These are phyloP conservation scores for Seriola aureovittata DNA, from an alignment of 2,113 vertebrate species.

Conservation along the genomic window DNA sequence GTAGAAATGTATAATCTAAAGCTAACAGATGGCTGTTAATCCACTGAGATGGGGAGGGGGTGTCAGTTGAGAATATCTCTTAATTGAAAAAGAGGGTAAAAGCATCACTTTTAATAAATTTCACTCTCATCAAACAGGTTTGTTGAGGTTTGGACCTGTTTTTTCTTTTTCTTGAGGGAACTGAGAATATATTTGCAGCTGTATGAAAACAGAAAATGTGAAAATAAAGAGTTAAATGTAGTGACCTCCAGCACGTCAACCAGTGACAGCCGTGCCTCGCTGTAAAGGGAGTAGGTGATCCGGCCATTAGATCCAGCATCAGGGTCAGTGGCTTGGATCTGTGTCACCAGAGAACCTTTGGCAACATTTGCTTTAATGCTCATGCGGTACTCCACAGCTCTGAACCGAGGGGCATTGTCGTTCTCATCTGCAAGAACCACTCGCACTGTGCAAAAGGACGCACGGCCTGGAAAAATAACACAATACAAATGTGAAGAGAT, in stretches of 20 bases:
- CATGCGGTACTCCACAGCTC: constrained; percentile 92
- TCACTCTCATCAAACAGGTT: constrained; percentile 23
- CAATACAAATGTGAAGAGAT: background rate
- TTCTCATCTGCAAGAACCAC: constrained; percentile 96
- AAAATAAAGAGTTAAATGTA: background rate
- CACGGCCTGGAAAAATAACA: constrained; percentile 80
- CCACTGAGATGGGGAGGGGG: background rate
- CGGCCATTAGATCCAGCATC: constrained; percentile 93
- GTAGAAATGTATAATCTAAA: constrained; percentile 36
- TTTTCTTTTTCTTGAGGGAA: background rate
- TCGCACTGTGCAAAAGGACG: constrained; percentile 92
- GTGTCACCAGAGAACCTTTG: constrained; percentile 93
- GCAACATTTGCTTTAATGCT: constrained; percentile 96
- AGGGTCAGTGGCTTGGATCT: constrained; percentile 93
- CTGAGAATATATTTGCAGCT: background rate
- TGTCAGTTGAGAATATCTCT: constrained; percentile 20
- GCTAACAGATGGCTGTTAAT: constrained; percentile 60
- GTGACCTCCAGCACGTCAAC: constrained; percentile 93
- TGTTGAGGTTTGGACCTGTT: constrained; percentile 2
- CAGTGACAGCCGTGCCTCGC: constrained; percentile 91
- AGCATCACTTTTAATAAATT: background rate
- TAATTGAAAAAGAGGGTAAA: constrained; percentile 19
- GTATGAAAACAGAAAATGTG: background rate
- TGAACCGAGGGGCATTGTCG: constrained; percentile 94
- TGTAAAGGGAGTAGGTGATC: constrained; percentile 95